These are phyloP conservation scores for Andrena hattorfiana DNA, from an alignment of 2,888 invertebrate species.

Conservation along the genomic window DNA sequence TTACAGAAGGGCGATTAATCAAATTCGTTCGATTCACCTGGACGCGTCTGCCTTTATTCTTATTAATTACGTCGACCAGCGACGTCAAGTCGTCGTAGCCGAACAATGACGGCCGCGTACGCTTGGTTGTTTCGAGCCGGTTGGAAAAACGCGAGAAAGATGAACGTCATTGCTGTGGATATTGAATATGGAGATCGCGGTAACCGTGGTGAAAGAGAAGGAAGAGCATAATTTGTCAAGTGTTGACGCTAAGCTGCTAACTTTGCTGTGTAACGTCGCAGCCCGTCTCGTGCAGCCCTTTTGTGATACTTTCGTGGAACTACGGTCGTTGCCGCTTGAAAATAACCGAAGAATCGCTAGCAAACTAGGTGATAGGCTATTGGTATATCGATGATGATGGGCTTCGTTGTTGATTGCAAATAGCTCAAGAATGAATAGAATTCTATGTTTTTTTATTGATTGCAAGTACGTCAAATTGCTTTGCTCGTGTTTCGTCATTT, in stretches of 20 bases:
- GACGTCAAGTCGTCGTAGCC: not conserved
- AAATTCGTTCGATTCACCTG: slow-evolving; percentile 37
- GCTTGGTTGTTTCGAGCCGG: slow-evolving; percentile 26
- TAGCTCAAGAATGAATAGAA: not conserved
- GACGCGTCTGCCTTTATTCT: slow-evolving; percentile 54
- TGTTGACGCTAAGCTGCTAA: slow-evolving; percentile 77
- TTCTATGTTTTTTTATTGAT: no score
- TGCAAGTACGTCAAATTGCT: no score
- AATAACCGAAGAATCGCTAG: slow-evolving; percentile 53
- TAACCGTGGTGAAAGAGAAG: slow-evolving; percentile 48
- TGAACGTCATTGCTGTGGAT: slow-evolving; percentile 51
- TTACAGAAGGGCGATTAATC: slow-evolving; percentile 48
- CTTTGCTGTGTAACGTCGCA: slow-evolving; percentile 74
- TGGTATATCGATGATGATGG: not conserved
- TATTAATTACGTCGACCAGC: slow-evolving; percentile 56
- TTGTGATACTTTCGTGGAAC: slow-evolving; percentile 63
- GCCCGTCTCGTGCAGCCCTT: slow-evolving; percentile 68
- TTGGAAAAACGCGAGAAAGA: slow-evolving; percentile 43
- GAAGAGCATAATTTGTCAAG: slow-evolving; percentile 79
- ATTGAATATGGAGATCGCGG: slow-evolving; percentile 68
- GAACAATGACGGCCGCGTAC: slow-evolving; percentile 19
- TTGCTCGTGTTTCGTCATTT: no score
- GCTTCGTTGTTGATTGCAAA: not conserved
- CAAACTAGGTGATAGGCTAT: slow-evolving; percentile 3
- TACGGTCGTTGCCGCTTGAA: slow-evolving; percentile 51